Evolutionary conservation across 2,888 invertebrate genomes (phyloP), one percentile per base, ranked within the genome.

Genomic region (Molanna angustata): DNA sequence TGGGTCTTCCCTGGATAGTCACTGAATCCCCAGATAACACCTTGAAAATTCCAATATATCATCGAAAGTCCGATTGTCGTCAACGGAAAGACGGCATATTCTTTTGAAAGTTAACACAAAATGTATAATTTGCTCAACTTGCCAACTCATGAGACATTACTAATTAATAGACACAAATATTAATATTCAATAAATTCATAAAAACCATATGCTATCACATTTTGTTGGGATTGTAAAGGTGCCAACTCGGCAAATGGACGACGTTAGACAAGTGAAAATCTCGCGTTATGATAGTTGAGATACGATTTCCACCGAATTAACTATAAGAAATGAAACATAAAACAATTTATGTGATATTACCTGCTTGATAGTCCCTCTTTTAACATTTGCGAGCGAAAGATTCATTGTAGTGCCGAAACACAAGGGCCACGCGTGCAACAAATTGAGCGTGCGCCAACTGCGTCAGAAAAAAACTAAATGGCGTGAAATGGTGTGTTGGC

Each of bases 11-110:
- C 66, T 95, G 82, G 63, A 99, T 90, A 43, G 96, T 86, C 54
- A 99, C 83, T 52, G 96, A 90, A 75, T 99, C 99, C 52, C 98
- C 99, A 56, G 98, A 97, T 58, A 94, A 80, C 59, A 98, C 88
- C 97, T 98, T 61, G 42, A 78, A 41, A 35, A 35, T n/a, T n/a
- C n/a, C n/a, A n/a, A n/a, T n/a, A n/a, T n/a, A n/a, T n/a, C n/a
- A n/a, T n/a, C n/a, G n/a, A n/a, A n/a, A n/a, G n/a, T n/a, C n/a
- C n/a, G n/a, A n/a, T n/a, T n/a, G n/a, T n/a, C n/a, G n/a, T n/a
- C n/a, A n/a, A n/a, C n/a, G n/a, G n/a, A n/a, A n/a, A n/a, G n/a
- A n/a, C n/a, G n/a, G n/a, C n/a, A n/a, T n/a, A n/a, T n/a, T n/a
- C n/a, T n/a, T n/a, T n/a, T n/a, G n/a, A n/a, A n/a, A n/a, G n/a